phyloP scores from a whole-genome alignment of 2,888 invertebrate species.

The Troides oblongomaculatus region DNA sequence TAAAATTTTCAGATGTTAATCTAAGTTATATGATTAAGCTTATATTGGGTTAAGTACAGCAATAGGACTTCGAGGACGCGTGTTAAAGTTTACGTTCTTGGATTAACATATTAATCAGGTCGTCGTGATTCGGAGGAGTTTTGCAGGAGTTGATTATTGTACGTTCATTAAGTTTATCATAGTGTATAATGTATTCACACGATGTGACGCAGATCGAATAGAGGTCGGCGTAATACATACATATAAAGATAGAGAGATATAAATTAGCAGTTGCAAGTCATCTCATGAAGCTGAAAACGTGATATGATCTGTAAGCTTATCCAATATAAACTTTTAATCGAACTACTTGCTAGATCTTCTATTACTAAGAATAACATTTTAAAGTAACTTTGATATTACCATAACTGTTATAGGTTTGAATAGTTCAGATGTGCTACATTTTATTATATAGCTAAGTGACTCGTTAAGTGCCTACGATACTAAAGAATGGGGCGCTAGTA shows the following conservation, averaged over 20 bases:
- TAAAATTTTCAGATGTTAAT: too few relatives aligned
- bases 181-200: constrained; percentile 3
- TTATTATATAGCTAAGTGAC: too few relatives aligned
- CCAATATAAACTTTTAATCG: too few relatives aligned
- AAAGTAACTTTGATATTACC: too few relatives aligned
- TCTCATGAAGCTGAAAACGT: background rate
- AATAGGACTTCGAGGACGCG: constrained; percentile 11
- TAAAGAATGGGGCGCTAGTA: too few relatives aligned
- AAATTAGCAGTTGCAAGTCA: background rate
- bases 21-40: background rate
- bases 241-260: background rate
- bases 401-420: too few relatives aligned
- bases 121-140: background rate
- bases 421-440: too few relatives aligned
- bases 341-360: too few relatives aligned
- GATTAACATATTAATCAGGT: constrained; percentile 27
- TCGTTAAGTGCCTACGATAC: too few relatives aligned
- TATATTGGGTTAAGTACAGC: constrained; percentile 24
- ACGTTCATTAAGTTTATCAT: constrained; percentile 11
- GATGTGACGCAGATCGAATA: background rate
- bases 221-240: background rate
- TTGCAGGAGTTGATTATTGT: constrained; percentile 2
- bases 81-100: constrained; percentile 17
- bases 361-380: too few relatives aligned
- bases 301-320: too few relatives aligned